A percentile compares a stretch with the other conserved stretches of the same genome.
phyloP scores from a whole-genome alignment of 2,113 vertebrate genomes.

The Peromyscus polionotus region DNA sequence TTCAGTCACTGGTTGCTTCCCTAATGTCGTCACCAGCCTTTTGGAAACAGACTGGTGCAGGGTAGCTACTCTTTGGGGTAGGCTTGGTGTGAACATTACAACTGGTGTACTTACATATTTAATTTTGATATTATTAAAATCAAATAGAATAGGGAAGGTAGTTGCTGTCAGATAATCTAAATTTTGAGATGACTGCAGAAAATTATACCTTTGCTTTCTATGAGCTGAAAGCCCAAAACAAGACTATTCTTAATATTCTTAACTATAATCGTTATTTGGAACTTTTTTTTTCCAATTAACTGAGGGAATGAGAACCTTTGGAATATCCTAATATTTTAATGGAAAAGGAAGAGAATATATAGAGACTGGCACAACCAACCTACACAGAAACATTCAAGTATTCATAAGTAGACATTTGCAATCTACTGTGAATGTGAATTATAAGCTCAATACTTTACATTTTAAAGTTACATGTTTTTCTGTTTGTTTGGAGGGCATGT shows the following conservation, averaged over 20 bases:
- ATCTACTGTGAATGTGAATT: not conserved
- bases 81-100: not conserved
- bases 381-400: not conserved
- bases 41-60: not conserved
- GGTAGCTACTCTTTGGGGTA: not conserved
- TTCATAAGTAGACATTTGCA: not conserved
- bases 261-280: not conserved
- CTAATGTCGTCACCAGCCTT: not conserved
- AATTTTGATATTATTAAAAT: not conserved
- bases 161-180: not conserved
- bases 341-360: conserved; percentile 22
- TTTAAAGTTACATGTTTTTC: not conserved
- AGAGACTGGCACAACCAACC: not conserved
- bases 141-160: not conserved
- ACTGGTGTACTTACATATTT: not conserved
- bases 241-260: not conserved
- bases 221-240: not conserved
- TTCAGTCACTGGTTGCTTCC: not conserved
- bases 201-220: not conserved
- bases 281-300: not conserved
- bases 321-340: conserved; percentile 31
- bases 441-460: conserved; percentile 26
- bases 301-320: not conserved
- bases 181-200: not conserved
- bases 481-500: not conserved